These are phyloP conservation scores for Hippopotamus amphibius DNA, from an alignment of 2,113 vertebrate species.

Conservation along the genomic window DNA sequence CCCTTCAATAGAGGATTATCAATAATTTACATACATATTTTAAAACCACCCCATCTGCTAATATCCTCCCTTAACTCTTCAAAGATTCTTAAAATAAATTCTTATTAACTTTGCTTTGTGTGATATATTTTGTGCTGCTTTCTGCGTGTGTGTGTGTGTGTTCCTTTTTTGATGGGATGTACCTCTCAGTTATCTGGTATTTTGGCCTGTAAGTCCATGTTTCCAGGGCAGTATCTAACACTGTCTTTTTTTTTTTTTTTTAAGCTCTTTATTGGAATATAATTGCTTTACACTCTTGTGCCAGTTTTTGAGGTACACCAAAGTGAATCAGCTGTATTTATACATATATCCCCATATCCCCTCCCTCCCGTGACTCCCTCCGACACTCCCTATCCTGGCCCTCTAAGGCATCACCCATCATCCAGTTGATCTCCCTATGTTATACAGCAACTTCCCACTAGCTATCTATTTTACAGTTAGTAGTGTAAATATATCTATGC, in stretches of 20 bases:
- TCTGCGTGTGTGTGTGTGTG: background rate
- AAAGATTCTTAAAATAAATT: background rate
- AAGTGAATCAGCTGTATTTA: no score
- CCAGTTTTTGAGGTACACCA: no score
- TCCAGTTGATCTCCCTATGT: no score
- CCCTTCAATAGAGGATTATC: background rate
- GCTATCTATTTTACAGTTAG: no score
- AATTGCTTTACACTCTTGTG: no score
- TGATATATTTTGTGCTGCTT: background rate
- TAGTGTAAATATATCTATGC: no score
- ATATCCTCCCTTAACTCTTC: background rate
- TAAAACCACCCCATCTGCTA: background rate
- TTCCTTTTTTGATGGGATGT: background rate
- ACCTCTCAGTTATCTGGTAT: background rate
- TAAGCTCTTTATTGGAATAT: no score
- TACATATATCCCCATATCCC: no score
- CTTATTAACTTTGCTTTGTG: background rate
- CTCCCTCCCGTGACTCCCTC: no score
- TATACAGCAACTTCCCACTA: no score
- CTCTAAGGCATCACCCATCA: no score
- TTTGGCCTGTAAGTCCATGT: background rate
- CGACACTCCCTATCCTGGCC: no score
- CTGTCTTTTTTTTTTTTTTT: background rate
- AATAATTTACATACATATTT: background rate
- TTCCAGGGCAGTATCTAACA: background rate